Conservation (phyloP, 2,797 vertebrate species). For the Acanthiza pusilla region DNA sequence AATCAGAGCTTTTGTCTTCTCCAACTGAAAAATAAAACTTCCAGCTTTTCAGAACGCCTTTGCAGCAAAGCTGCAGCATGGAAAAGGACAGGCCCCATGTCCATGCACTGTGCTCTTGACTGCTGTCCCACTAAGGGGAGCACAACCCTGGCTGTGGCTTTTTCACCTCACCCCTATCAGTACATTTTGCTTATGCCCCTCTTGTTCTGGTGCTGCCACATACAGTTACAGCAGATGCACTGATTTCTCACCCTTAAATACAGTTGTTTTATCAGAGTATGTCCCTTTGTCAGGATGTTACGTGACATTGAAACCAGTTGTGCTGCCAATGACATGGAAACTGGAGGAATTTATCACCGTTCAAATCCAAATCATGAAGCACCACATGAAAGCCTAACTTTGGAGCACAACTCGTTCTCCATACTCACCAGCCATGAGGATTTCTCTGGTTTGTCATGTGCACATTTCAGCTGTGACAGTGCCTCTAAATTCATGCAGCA, state of each 20-base stretch:
- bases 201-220: background rate
- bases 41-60: background rate
- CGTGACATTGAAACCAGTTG: background rate
- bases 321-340: background rate
- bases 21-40: background rate
- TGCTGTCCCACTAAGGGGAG: background rate
- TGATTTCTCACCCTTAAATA: background rate
- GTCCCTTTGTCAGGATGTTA: background rate
- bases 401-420: background rate
- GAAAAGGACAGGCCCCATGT: background rate
- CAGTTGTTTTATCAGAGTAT: background rate
- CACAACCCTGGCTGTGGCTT: background rate
- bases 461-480: background rate
- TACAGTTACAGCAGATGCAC: background rate
- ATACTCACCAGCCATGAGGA: background rate
- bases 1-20: background rate
- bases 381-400: background rate
- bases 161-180: background rate
- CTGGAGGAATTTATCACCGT: background rate
- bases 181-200: background rate
- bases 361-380: background rate
- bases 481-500: background rate
- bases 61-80: background rate
- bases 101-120: background rate
- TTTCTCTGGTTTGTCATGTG: background rate